phyloP scores from a whole-genome alignment of 2,113 vertebrate species.

The Stictonetta naevosa region DNA sequence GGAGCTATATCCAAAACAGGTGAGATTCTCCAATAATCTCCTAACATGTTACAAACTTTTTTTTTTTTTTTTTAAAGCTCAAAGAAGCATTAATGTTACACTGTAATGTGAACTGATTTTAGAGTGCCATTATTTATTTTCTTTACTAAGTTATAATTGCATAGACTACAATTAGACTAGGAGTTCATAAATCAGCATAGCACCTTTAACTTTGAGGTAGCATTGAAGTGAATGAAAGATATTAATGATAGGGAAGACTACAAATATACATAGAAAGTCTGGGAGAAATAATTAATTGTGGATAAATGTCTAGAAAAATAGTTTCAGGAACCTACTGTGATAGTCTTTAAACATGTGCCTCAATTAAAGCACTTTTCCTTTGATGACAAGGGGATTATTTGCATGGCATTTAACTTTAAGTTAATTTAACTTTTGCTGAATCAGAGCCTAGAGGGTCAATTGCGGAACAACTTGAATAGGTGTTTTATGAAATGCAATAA shows the following conservation, averaged over 20 bases:
- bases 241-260: not conserved
- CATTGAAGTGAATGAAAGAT: not conserved
- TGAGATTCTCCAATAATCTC: not conserved
- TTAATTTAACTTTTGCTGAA: not conserved
- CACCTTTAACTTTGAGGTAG: constrained; percentile 13
- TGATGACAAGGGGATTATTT: not conserved
- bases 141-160: constrained; percentile 36
- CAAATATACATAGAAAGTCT: not conserved
- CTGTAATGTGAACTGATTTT: constrained; percentile 24
- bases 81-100: not conserved
- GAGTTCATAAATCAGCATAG: constrained; percentile 10
- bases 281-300: not conserved
- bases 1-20: not conserved
- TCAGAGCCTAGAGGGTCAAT: not conserved
- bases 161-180: constrained; percentile 11
- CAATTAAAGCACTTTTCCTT: not conserved
- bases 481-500: not conserved
- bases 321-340: not conserved
- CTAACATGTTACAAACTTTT: not conserved
- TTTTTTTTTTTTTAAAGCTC: not conserved
- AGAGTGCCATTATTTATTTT: constrained; percentile 25
- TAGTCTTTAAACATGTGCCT: not conserved
- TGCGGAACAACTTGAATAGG: not conserved
- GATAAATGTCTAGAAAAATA: not conserved
- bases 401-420: not conserved